Base-by-base conservation (phyloP, 2,888 invertebrate species). In the Leptopterna dolabrata region DNA sequence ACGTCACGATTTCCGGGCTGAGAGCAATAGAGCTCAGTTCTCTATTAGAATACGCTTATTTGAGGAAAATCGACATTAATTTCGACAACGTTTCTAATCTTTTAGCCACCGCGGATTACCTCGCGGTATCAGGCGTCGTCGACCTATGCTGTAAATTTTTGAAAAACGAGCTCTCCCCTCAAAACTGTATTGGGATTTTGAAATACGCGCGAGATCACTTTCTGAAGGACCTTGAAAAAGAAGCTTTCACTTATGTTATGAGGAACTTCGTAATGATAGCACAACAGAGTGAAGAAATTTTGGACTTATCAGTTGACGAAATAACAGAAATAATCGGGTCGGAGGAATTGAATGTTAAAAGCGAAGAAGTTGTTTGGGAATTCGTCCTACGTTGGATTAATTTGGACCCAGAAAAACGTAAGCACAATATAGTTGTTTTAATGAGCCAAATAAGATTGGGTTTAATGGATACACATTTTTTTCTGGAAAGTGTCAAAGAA, bases 301-400 rank as follows among this genome's bases (percentile, higher is more conserved):
- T 97, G 45, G 93, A 95, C 89, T 92, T 97, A 88, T 93, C 94
- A 7, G 93, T 96, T 36, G 94, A 95, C 19, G 96, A 97, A 91
- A 93, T 98, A 36, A 94, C 94, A 88, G 94, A 94, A 86, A 94
- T 98, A 82, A 95, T 97, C 89, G 94, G 95, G 76, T 95, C 96
- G 83, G 97, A 97, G 91, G 95, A 97, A 91, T 92, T 98, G 45
- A 97, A 97, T 91, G 96, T 96, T 0, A 96, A 96, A 90, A 96
- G 95, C 91, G 98, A 98, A 91, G 97, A 97, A 91, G 94, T 94
- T 0, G 97, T 97, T 0, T 97, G 97, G 97, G 96, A 97, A 91
- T 93, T 96, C 43, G 95, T 97, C 27, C 92, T 97, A 84, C 94
- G 96, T 76, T 98, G 98, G 98, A 96, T 98, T 87, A 95, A 97